These are phyloP conservation scores for Aptenodytes forsteri DNA, from an alignment of 2,113 vertebrate genomes.

Conservation along the genomic window DNA sequence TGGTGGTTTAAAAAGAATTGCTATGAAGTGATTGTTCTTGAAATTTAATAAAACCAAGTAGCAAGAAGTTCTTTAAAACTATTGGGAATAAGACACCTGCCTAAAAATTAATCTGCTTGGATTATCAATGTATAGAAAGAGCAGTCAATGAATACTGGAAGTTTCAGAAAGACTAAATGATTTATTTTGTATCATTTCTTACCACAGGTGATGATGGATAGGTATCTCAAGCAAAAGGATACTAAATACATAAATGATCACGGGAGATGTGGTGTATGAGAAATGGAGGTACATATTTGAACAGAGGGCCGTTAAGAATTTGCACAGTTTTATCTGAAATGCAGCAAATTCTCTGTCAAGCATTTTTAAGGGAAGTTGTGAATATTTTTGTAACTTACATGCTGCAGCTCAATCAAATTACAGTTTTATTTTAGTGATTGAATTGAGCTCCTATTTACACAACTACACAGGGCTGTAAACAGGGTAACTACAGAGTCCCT, in stretches of 20 bases:
- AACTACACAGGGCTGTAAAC: neutral
- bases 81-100: neutral
- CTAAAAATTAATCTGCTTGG: neutral
- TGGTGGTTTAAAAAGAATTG: neutral
- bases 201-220: neutral
- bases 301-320: neutral
- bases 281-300: neutral
- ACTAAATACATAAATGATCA: neutral
- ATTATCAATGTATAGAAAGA: neutral
- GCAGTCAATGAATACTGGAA: neutral
- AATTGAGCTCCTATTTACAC: neutral
- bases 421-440: neutral
- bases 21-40: neutral
- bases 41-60: neutral
- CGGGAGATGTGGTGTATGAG: neutral
- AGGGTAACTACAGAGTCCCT: too few relatives aligned
- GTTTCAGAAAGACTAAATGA: neutral
- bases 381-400: neutral
- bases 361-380: neutral
- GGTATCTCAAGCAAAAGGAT: neutral
- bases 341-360: neutral
- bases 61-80: neutral
- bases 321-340: neutral
- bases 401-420: neutral
- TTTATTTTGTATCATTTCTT: neutral